A percentile compares a stretch with the other conserved stretches of the same genome.
Evolutionary conservation across 1,140 invertebrate species (phyloP).

Genomic region (Drosophila yakuba): DNA sequence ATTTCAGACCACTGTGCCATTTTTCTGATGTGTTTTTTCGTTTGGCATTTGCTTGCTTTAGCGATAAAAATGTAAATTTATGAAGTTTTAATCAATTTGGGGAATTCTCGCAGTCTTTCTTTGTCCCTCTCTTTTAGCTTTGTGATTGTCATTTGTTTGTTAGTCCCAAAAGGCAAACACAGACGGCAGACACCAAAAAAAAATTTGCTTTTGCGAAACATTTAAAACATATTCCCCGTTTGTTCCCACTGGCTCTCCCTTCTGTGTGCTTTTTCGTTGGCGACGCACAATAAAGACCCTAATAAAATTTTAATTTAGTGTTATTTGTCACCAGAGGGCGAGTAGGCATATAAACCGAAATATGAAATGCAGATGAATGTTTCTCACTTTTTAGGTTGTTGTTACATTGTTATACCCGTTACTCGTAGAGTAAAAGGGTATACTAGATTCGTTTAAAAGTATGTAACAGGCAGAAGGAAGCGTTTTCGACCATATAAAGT

Average conservation of each 20-base stretch:
- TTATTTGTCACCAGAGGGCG: conserved; percentile 79
- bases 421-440: too few species aligned
- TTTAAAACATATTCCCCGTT: conserved; percentile 75
- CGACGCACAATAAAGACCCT: conserved; percentile 78
- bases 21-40: conserved; percentile 35
- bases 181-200: conserved; percentile 43
- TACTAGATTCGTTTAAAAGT: too few species aligned
- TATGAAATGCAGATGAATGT: conserved; percentile 37
- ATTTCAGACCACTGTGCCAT: conserved; percentile 24
- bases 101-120: conserved; percentile 70
- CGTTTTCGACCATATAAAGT: too few species aligned
- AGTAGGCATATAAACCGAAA: conserved; percentile 24
- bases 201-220: conserved; percentile 52
- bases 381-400: conserved; percentile 48
- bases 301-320: conserved; percentile 83
- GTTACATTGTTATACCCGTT: too few species aligned
- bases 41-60: conserved; percentile 65
- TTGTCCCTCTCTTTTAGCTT: conserved; percentile 24
- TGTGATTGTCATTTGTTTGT: conserved; percentile 50
- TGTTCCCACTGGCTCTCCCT: conserved; percentile 23
- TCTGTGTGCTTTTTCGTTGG: conserved; percentile 34
- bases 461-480: too few species aligned
- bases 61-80: conserved; percentile 83
- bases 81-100: conserved; percentile 83
- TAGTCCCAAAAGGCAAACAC: conserved; percentile 57